Evolutionary conservation across 2,888 invertebrate genomes (phyloP).

Genomic region (Hypolimnas misippus): DNA sequence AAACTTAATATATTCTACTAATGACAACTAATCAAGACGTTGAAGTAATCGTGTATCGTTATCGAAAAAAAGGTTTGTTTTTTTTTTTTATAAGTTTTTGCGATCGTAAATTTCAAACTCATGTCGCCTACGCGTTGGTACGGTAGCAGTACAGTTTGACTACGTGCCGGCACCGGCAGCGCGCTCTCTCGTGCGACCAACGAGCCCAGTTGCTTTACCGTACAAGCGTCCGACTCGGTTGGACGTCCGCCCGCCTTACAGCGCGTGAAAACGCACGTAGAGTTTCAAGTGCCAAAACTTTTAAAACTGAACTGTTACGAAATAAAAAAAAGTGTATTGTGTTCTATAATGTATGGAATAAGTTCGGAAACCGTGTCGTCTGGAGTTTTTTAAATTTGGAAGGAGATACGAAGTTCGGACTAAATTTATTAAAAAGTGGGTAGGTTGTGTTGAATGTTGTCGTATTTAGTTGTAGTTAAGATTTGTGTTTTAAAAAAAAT

Average conservation of each 20-base stretch:
- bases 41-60: not conserved
- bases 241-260: conserved; percentile 43
- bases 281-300: conserved; percentile 7
- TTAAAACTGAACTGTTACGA: conserved; percentile 9
- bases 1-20: conserved; percentile 44
- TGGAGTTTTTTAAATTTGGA: conserved; percentile 44
- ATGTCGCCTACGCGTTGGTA: conserved; percentile 14
- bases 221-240: conserved; percentile 22
- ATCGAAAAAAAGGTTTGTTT: not conserved
- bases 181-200: conserved; percentile 18
- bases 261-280: not conserved
- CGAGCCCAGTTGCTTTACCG: conserved; percentile 17
- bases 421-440: conserved; percentile 65
- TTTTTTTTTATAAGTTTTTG: not conserved
- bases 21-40: not conserved
- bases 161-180: conserved; percentile 22
- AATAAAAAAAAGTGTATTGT: conserved; percentile 7
- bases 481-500: not conserved
- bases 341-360: conserved; percentile 12
- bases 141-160: not conserved
- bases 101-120: conserved; percentile 3
- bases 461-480: not conserved
- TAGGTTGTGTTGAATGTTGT: conserved; percentile 57
- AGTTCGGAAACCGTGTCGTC: conserved; percentile 19
- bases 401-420: not conserved